Evolutionary conservation across 2,888 invertebrate species (phyloP), one percentile per base, ranked within the genome.

Genomic region (Diarsia dahlii): DNA sequence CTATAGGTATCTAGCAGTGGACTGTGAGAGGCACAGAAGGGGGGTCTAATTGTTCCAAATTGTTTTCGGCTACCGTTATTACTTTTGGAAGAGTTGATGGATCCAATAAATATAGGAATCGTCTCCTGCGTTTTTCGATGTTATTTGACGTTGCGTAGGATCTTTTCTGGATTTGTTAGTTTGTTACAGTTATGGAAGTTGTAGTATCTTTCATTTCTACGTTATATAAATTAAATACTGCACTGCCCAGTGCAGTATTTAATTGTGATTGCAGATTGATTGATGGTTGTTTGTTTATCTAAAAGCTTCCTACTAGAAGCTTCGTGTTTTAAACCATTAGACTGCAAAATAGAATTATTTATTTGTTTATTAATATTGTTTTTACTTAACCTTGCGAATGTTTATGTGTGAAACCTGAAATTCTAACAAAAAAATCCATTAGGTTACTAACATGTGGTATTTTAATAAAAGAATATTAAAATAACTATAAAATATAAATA

Each of bases 401-500:
- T 52, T 39, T 39, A 15, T 45, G 20, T 28, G 15, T 45, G 28
- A 63, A 45, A 74, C 15, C n/a, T 28, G 12, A 28, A 54, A 45
- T 28, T 39, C 23, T 20, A 50, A 13, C 9, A 50, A 50, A 12
- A 39, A 64, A 28, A 9, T 23, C 9, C 13, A 50, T 52, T n/a
- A 23, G 12, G 0, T 18, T 54, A 15, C 15, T 54, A n/a, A 50
- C 39, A 50, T 45, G 50, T 48, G 28, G 52, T 60, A 2, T 4
- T 77, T 20, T 20, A 18, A 69, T 28, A 28, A 56, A 46, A 82
- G 48, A 63, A 56, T 28, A 70, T 48, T 54, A 60, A 65, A 70
- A 62, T 56, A 20, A 62, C 64, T 79, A 71, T 64, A 82, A 78
- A 78, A 74, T 69, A 73, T 65, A 68, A 82, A 84, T 69, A 80